phyloP scores from a whole-genome alignment of 2,797 vertebrate genomes.

The Siniperca scherzeri region DNA sequence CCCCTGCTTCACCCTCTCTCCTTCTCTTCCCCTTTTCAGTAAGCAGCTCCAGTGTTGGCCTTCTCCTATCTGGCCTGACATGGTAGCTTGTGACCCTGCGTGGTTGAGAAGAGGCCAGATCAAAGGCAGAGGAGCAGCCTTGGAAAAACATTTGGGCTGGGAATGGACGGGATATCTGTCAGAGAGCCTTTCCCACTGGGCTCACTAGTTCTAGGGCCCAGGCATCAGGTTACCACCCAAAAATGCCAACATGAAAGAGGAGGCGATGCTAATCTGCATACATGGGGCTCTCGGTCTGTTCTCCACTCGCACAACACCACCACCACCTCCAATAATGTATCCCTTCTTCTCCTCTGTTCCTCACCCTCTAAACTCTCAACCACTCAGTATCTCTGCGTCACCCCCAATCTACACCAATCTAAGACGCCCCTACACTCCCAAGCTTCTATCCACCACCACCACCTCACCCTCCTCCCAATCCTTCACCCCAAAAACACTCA shows the following conservation, averaged over 20 bases:
- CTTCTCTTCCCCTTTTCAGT: slow-evolving; percentile 23
- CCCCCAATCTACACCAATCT: slow-evolving; percentile 55
- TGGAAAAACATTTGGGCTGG: slow-evolving; percentile 97
- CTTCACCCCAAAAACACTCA: slow-evolving; percentile 73
- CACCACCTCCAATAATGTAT: slow-evolving; percentile 57
- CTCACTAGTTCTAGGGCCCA: slow-evolving; percentile 78
- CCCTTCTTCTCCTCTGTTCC: slow-evolving; percentile 45
- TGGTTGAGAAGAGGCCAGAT: slow-evolving; percentile 88
- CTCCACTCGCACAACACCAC: slow-evolving; percentile 51
- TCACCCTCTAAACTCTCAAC: slow-evolving; percentile 39
- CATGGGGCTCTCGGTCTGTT: slow-evolving; percentile 77
- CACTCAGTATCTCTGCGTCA: slow-evolving; percentile 43
- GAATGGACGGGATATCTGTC: slow-evolving; percentile 94
- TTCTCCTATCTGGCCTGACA: slow-evolving; percentile 80
- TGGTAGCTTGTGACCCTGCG: slow-evolving; percentile 89
- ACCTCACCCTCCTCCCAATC: slow-evolving; percentile 66
- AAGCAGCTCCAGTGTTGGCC: slow-evolving; percentile 67
- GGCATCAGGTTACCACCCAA: slow-evolving; percentile 90
- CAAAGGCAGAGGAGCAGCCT: slow-evolving; percentile 92
- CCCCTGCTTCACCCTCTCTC: slow-evolving; percentile 4
- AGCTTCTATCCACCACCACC: slow-evolving; percentile 58
- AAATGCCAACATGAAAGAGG: slow-evolving; percentile 92
- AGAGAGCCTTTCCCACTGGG: slow-evolving; percentile 93
- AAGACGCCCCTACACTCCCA: slow-evolving; percentile 28
- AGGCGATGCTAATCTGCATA: slow-evolving; percentile 87